Conservation (phyloP, 2,888 invertebrate genomes). For the Hartigia nigra region DNA sequence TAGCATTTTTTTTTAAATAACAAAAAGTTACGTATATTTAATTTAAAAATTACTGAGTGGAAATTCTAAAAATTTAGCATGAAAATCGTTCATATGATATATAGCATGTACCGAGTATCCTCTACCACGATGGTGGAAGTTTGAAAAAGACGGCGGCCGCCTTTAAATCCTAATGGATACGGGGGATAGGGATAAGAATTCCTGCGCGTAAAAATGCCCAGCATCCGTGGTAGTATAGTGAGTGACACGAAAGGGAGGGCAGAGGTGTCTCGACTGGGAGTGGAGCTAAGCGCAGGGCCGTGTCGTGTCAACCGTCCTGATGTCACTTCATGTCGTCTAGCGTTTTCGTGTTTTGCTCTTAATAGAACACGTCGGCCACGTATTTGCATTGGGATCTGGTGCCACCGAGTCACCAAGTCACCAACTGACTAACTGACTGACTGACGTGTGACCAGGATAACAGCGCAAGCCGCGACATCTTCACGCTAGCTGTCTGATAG, state of each 20-base stretch:
- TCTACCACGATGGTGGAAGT: background rate
- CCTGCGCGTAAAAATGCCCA: conserved; percentile 36
- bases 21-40: too few species aligned
- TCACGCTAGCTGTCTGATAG: background rate
- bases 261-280: conserved; percentile 9
- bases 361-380: conserved; percentile 26
- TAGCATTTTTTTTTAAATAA: too few species aligned
- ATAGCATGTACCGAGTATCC: background rate
- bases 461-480: conserved; percentile 22
- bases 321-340: conserved; percentile 57
- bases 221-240: conserved; percentile 32
- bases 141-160: background rate
- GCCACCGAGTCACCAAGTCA: background rate
- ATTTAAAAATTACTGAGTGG: background rate
- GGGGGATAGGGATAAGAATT: conserved; percentile 24
- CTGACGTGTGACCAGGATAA: conserved; percentile 49
- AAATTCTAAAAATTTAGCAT: background rate
- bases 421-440: conserved; percentile 30
- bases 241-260: conserved; percentile 9
- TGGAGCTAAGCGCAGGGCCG: conserved; percentile 56
- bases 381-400: conserved; percentile 4
- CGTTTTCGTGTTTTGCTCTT: conserved; percentile 35
- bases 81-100: background rate
- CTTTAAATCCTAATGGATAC: background rate
- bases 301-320: conserved; percentile 54